Evolutionary conservation across 2,113 vertebrate genomes (phyloP).

Genomic region (Triplophysa tibetana): DNA sequence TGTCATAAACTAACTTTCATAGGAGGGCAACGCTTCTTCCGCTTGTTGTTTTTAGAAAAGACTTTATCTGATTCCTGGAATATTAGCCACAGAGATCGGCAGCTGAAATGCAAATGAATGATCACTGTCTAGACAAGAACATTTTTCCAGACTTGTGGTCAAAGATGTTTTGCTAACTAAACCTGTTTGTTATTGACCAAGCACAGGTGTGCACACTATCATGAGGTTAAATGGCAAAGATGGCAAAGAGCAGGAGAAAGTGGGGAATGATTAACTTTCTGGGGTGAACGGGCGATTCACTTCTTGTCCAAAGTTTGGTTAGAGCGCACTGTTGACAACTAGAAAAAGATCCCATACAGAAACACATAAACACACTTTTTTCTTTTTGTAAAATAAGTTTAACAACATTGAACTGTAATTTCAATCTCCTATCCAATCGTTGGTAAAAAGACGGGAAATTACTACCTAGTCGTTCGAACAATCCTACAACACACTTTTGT

Average conservation of each 20-base stretch:
- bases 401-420: not conserved
- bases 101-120: not conserved
- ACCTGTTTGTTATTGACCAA: slow-evolving; percentile 2
- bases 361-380: too few relatives aligned
- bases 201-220: not conserved
- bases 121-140: not conserved
- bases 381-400: not conserved
- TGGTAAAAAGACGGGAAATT: not conserved
- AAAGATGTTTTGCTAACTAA: not conserved
- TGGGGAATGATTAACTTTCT: slow-evolving; percentile 30
- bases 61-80: too few relatives aligned
- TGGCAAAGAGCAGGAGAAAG: slow-evolving; percentile 5
- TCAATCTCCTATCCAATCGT: not conserved
- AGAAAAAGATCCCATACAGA: not conserved
- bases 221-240: not conserved
- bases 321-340: not conserved
- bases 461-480: not conserved
- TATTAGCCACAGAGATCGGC: too few relatives aligned
- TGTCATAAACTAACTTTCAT: too few relatives aligned
- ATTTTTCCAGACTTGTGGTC: not conserved
- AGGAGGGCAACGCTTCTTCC: too few relatives aligned
- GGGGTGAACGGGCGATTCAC: not conserved
- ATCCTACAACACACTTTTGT: not conserved
- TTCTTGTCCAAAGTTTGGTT: slow-evolving; percentile 24
- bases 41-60: too few relatives aligned